Evolutionary conservation across 2,113 vertebrate genomes (phyloP), one percentile per base, ranked within the genome.

Genomic region (Thomomys bottae): DNA sequence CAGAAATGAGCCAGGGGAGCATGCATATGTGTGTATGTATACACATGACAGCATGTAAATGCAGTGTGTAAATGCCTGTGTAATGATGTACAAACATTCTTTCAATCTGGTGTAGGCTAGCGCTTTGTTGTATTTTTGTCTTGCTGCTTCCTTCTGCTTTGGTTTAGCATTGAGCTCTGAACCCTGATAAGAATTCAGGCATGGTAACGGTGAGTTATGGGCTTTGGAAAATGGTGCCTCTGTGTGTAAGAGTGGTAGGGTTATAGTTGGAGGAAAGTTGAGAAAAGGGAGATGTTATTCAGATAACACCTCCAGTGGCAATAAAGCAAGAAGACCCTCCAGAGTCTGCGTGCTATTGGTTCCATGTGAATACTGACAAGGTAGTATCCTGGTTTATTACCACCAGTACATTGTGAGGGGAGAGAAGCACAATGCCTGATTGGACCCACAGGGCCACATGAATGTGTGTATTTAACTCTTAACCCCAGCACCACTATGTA

Each of bases 291-390:
- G 77, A 88, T 78, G 9, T 36, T 89, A 30, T 40, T 87, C n/a
- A n/a, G n/a, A n/a, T n/a, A n/a, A n/a, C n/a, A n/a, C n/a, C n/a
- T 95, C 63, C 67, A 94, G 88, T 72, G 67, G 88, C 79, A 83
- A 20, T 85, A 79, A 40, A 68, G 34, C 42, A 82, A 63, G 26
- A 57, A 72, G 40, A 89, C 63, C 54, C 36, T 72, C 86, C 45
- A 45, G 45, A 45, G 45, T 45, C 45, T 11, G 11, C 11, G 45
- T 45, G 45, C 45, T 45, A 6, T 45, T 45, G 45, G 45, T 45
- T 45, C 45, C 45, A 11, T 45, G 45, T 6, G 11, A 11, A 45
- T 45, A 45, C 45, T 45, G 45, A 11, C 45, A 45, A 11, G 45
- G 45, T 45, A 45, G 45, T 45, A 45, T 45, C 45, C 11, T 45